Conservation (phyloP, 2,113 vertebrate genomes). For the Verasper variegatus region DNA sequence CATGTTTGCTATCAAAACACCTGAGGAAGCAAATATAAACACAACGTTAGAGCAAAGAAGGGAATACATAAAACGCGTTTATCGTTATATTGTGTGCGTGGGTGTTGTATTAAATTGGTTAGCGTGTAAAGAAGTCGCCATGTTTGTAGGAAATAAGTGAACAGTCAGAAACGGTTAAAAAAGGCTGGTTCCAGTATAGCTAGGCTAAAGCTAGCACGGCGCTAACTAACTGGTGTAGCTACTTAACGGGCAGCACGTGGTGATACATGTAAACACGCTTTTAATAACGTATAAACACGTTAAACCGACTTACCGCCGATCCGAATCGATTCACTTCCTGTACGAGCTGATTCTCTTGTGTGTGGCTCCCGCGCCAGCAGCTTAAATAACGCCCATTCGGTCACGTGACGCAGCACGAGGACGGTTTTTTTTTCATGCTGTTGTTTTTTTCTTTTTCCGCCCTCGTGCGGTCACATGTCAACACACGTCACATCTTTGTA, state of each 20-base stretch:
- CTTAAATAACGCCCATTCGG: conserved; percentile 72
- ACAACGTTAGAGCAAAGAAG: too few species aligned
- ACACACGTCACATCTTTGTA: conserved; percentile 64
- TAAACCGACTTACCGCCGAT: not conserved
- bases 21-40: not conserved
- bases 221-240: rapidly evolving
- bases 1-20: conserved; percentile 65
- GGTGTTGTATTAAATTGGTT: too few species aligned
- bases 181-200: not conserved
- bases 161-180: not conserved
- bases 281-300: not conserved
- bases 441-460: not conserved
- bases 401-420: conserved; percentile 50
- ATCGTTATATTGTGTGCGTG: too few species aligned
- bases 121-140: not conserved
- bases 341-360: not conserved
- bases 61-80: too few species aligned
- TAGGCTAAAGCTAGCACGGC: rapidly evolving
- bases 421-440: not conserved
- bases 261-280: rapidly evolving
- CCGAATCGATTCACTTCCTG: rapidly evolving
- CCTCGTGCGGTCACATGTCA: conserved; percentile 67
- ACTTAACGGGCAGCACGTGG: too few species aligned
- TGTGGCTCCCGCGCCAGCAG: conserved; percentile 66
- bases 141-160: not conserved